Conservation (phyloP, 2,888 invertebrate genomes). For the Ophonus ardosiacus region DNA sequence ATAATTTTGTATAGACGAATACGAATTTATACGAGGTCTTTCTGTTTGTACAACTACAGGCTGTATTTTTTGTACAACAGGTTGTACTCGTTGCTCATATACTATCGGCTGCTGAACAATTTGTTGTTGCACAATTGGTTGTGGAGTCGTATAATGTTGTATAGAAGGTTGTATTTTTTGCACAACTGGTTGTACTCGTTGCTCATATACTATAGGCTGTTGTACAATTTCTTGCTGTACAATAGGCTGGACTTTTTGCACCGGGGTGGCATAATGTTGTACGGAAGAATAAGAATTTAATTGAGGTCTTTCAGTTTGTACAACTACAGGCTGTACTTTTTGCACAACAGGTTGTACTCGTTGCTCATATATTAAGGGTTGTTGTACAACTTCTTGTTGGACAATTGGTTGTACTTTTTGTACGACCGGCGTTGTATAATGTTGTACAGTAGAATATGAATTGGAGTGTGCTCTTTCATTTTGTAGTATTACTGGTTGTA, state of each 20-base stretch:
- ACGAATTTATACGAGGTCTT: neutral
- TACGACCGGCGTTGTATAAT: slow-evolving; percentile 45
- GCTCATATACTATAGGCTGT: slow-evolving; percentile 16
- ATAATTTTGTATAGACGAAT: neutral
- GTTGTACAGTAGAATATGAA: slow-evolving; percentile 15
- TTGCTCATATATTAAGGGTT: slow-evolving; percentile 37
- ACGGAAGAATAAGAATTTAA: neutral
- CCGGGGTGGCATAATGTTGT: neutral
- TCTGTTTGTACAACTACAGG: slow-evolving; percentile 41
- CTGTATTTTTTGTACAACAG: neutral
- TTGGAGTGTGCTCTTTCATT: neutral
- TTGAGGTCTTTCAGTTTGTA: neutral
- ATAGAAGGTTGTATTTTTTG: neutral
- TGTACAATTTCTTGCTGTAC: neutral
- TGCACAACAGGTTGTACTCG: slow-evolving; percentile 20
- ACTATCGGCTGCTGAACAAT: neutral
- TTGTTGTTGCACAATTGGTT: slow-evolving; percentile 15
- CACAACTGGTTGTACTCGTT: slow-evolving; percentile 49
- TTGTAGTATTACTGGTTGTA: slow-evolving; percentile 39
- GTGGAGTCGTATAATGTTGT: neutral
- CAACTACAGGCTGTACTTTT: neutral
- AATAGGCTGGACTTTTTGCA: neutral
- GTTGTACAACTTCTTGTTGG: slow-evolving; percentile 10
- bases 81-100: neutral
- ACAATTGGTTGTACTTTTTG: slow-evolving; percentile 50